Evolutionary conservation across 1,140 invertebrate genomes (phyloP).

Genomic region (Olivierus martensii): DNA sequence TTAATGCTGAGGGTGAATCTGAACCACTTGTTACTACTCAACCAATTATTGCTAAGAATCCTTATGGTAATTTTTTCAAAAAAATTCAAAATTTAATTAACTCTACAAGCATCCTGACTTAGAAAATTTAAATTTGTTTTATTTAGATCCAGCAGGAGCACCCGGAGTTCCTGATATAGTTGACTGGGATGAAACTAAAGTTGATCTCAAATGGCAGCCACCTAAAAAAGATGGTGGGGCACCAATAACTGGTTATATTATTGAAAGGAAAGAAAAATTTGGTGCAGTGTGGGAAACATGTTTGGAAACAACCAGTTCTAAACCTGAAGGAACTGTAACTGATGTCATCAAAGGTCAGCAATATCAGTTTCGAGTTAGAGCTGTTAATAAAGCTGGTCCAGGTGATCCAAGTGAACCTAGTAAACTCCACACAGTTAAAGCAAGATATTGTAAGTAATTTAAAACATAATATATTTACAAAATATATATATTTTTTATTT

Average conservation of each 20-base stretch:
- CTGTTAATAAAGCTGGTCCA: constrained; percentile 87
- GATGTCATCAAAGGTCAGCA: constrained; percentile 74
- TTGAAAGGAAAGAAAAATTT: constrained; percentile 93
- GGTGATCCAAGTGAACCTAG: constrained; percentile 59
- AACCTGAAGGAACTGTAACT: constrained; percentile 63
- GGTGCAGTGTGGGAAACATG: constrained; percentile 76
- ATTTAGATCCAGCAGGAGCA: constrained; percentile 64
- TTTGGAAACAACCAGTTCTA: constrained; percentile 43
- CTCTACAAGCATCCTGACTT: too few species aligned
- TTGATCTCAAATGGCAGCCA: constrained; percentile 84
- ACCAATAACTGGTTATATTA: constrained; percentile 86
- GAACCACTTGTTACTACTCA: constrained; percentile 80
- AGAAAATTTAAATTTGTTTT: too few species aligned
- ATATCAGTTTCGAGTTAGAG: constrained; percentile 84
- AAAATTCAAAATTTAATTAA: too few species aligned
- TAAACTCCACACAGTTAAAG: constrained; percentile 27
- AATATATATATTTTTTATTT: neutral
- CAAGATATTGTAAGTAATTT: constrained; percentile 24
- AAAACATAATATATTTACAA: too few species aligned
- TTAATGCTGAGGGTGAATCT: constrained; percentile 93
- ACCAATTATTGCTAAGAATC: constrained; percentile 79
- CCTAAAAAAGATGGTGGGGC: constrained; percentile 83
- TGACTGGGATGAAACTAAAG: constrained; percentile 86
- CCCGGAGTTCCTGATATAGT: constrained; percentile 74
- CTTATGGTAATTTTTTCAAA: constrained; percentile 50